Evolutionary conservation across 2,113 vertebrate genomes (phyloP), one percentile per base, ranked within the genome.

Genomic region (Mirza zaza): DNA sequence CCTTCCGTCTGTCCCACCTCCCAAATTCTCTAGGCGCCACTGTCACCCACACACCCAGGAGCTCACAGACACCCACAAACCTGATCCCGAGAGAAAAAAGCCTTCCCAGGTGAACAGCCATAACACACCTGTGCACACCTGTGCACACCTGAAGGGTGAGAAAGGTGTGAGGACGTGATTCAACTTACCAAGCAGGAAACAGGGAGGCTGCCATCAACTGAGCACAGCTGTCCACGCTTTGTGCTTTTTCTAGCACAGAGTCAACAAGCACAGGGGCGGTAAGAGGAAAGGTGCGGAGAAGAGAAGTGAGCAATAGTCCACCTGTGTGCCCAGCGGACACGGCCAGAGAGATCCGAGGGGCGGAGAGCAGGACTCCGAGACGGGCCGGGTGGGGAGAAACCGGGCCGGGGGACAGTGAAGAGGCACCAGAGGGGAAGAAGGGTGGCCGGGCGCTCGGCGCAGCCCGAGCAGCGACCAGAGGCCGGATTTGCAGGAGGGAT

Each of bases 391-490:
- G 21, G 21, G 55, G 4, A 36, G 83, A 48, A 57, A 15, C 17
- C 8, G 39, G 42, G 3, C 25, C 3, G 0, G 52, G 63, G 39
- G 25, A 21, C 36, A 39, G 10, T 21, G 68, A 50, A 11, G 80
- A n/a, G 3, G 14, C 27, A 8, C 42, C 0, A 4, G 50, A 18
- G 7, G 27, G 21, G 63, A 17, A n/a, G 59, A 23, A 36, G 50
- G 25, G 52, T 5, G 10, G 36, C 18, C 6, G 0, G 1, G 21
- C 5, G 8, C 39, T 71, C 63, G 8, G 17, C 0, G 9, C 23
- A 21, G 25, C 50, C 12, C 39, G 59, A 32, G 52, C 29, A 18
- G 75, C 3, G 45, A 2, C 14, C 9, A 2, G 10, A 45, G 70
- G 25, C 32, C n/a, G 0, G 20, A 18, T 45, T 45, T 45, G 45